phyloP scores from a whole-genome alignment of 2,797 vertebrate genomes.

The Gallinago stenura region DNA sequence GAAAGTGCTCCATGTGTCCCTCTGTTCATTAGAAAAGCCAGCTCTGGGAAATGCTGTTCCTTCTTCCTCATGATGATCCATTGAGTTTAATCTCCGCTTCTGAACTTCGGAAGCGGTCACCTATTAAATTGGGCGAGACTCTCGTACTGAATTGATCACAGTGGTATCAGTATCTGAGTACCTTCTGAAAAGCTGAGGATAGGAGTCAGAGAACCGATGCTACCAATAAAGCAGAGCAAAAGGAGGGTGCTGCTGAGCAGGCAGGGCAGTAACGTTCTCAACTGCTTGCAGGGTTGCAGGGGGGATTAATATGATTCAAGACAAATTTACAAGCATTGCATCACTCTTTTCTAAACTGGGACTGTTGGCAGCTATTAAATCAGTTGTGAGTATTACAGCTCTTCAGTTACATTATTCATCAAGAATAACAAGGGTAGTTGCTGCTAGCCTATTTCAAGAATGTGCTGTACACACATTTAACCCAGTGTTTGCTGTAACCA shows the following conservation, averaged over 20 bases:
- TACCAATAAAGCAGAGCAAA: neutral
- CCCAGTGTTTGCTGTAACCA: neutral
- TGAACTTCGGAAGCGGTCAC: neutral
- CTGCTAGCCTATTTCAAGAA: neutral
- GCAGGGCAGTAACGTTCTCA: neutral
- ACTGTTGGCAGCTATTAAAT: constrained; percentile 33
- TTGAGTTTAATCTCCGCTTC: neutral
- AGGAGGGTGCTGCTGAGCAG: neutral
- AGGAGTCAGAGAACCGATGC: neutral
- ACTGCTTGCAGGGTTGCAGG: neutral
- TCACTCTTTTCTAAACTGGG: neutral
- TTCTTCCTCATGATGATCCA: neutral
- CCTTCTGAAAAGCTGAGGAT: neutral
- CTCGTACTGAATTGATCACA: neutral
- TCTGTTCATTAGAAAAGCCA: neutral
- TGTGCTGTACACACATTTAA: neutral
- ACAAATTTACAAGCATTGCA: constrained; percentile 14
- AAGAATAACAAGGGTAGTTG: neutral
- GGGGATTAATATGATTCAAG: neutral
- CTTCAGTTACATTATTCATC: constrained; percentile 20
- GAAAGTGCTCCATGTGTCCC: accelerated
- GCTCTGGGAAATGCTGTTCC: neutral
- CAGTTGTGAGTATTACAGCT: constrained; percentile 4
- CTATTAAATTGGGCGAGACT: neutral
- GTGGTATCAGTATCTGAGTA: neutral